phyloP scores from a whole-genome alignment of 2,797 vertebrate species.

The Pangasius mekongensis region DNA sequence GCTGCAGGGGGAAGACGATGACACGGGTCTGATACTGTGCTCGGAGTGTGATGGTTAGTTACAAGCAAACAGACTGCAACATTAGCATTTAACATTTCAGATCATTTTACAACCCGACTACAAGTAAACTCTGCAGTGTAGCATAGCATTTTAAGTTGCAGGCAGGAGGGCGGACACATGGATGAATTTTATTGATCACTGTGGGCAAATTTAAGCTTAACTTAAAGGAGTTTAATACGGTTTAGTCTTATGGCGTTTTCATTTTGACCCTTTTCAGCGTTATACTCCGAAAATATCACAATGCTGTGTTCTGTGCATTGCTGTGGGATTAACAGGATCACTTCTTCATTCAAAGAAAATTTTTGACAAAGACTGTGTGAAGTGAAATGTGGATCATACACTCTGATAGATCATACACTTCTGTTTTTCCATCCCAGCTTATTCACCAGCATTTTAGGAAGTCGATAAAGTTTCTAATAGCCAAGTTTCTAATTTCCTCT shows the following conservation, averaged over 20 bases:
- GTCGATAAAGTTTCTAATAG: background rate
- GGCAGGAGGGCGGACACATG: too few relatives aligned
- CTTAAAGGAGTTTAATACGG: background rate
- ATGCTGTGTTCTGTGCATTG: too few relatives aligned
- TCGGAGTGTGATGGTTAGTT: background rate
- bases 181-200: background rate
- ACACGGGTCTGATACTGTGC: background rate
- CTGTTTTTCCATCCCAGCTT: background rate
- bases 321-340: background rate
- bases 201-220: background rate
- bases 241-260: background rate
- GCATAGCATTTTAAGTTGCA: background rate
- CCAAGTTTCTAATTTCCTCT: background rate
- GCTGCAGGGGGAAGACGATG: slow-evolving; percentile 50
- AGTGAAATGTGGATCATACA: background rate
- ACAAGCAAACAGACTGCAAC: background rate
- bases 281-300: too few relatives aligned
- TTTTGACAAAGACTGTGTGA: background rate
- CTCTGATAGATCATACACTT: background rate
- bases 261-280: too few relatives aligned
- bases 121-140: background rate
- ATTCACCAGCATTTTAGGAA: background rate
- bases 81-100: background rate
- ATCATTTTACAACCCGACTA: background rate
- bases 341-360: background rate